Conservation (phyloP, 2,113 vertebrate genomes). For the Antennarius striatus region DNA sequence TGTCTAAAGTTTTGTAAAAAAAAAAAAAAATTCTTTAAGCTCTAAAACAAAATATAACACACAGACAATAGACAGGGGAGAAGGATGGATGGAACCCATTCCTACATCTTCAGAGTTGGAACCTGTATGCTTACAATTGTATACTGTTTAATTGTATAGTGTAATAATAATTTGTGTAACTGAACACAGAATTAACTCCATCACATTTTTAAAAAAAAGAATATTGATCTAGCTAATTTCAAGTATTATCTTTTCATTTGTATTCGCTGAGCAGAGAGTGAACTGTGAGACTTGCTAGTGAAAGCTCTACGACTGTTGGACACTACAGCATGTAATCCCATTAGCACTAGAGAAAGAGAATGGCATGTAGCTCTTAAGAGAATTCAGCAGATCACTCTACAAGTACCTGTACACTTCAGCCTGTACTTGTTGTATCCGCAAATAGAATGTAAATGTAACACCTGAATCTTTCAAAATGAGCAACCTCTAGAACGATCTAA, state of each 20-base stretch:
- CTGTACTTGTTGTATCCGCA: too few relatives aligned
- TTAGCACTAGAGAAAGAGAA: slow-evolving; percentile 45
- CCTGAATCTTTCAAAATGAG: background rate
- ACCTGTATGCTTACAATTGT: too few relatives aligned
- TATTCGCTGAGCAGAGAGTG: background rate
- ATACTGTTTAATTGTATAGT: too few relatives aligned
- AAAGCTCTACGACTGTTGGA: slow-evolving; percentile 31
- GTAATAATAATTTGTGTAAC: too few relatives aligned
- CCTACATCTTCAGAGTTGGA: too few relatives aligned
- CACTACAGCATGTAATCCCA: slow-evolving; percentile 57
- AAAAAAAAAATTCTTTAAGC: too few relatives aligned
- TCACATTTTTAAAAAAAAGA: background rate
- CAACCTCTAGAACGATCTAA: background rate
- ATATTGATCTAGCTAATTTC: background rate
- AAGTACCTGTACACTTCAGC: background rate
- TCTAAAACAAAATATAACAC: too few relatives aligned
- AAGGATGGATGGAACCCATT: too few relatives aligned
- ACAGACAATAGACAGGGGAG: too few relatives aligned
- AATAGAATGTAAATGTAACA: too few relatives aligned
- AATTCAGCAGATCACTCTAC: slow-evolving; percentile 52
- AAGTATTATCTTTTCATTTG: background rate
- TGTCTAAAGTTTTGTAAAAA: too few relatives aligned
- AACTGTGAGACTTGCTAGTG: slow-evolving; percentile 11
- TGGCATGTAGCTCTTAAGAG: slow-evolving; percentile 44
- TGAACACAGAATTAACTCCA: too few relatives aligned